Evolutionary conservation across 2,888 invertebrate genomes (phyloP).

Genomic region (Sabatieria punctata): DNA sequence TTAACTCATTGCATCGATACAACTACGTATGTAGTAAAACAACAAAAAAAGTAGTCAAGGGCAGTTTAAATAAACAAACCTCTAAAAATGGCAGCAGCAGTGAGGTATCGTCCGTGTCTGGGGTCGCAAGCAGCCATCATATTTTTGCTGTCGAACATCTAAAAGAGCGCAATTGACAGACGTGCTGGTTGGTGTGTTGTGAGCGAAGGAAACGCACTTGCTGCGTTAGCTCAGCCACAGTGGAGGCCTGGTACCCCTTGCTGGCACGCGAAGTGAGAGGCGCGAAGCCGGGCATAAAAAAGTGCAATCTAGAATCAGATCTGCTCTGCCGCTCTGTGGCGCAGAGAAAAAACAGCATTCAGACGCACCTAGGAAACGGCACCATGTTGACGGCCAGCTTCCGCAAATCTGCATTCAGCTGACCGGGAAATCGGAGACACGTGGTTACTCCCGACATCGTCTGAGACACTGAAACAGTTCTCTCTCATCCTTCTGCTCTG

Average conservation of each 20-base stretch:
- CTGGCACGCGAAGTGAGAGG: slow-evolving; percentile 55
- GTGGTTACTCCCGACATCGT: no score
- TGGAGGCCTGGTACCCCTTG: slow-evolving; percentile 43
- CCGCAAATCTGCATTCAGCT: slow-evolving; percentile 68
- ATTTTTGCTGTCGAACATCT: slow-evolving; percentile 45
- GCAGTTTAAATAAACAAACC: slow-evolving; percentile 67
- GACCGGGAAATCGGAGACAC: slow-evolving; percentile 66
- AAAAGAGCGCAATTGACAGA: no score
- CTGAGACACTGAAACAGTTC: no score
- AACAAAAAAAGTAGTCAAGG: no score
- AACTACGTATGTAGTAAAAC: no score
- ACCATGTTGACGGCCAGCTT: slow-evolving; percentile 65
- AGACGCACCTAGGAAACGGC: slow-evolving; percentile 82
- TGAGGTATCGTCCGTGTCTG: not conserved
- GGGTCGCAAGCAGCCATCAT: slow-evolving; percentile 40
- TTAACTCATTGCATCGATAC: no score
- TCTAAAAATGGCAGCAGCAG: not conserved
- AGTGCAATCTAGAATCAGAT: no score
- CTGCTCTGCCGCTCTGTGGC: no score
- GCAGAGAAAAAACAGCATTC: no score
- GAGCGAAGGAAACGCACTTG: no score
- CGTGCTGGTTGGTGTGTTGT: no score
- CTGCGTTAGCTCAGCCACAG: slow-evolving; percentile 53
- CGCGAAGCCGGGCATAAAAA: slow-evolving; percentile 53
- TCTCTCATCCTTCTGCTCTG: no score